Base-by-base conservation (phyloP, 2,888 invertebrate species). In the Cephus spinipes region DNA sequence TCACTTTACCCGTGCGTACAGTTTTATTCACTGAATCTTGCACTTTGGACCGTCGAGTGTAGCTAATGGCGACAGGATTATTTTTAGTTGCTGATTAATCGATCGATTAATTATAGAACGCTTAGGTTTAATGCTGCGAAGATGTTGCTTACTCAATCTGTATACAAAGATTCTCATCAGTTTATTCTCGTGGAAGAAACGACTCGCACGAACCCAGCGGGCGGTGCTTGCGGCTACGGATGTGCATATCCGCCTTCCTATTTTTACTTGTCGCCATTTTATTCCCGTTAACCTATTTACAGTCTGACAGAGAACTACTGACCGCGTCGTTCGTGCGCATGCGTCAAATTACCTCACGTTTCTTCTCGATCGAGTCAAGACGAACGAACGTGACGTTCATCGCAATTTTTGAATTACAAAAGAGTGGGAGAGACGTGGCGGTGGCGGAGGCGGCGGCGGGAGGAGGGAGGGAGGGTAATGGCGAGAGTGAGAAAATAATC, bases 41-140 rank as follows among this genome's bases (percentile, higher is more conserved):
- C 80, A 81, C 81, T 83, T 83, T 81, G 69, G 75, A 76, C 69
- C 79, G 78, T 33, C 35, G 35, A 12, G 74, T 15, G 74, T 33
- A 12, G 35, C 74, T 30, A 71, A 30, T 73, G 34, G 33, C 74
- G 74, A 34, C 33, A 71, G 40, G 23, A 23, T 55, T 71, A 71
- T 71, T 31, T 71, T 71, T 71, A 71, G 32, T 11, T 71, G 31
- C 15, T 32, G 32, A 71, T 71, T 71, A 71, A 71, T 71, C 71
- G 71, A 71, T 71, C 71, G 71, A 71, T 71, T 71, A 71, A 30
- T 55, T 55, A 55, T 55, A 55, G 40, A 23, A 55, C 40, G 40
- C 40, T 55, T 55, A 55, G 40, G 9, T 23, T 55, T 9, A 23
- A 15, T 55, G 1, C 40, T 55, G 23, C 40, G 40, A 55, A 23